Evolutionary conservation across 1,140 invertebrate species (phyloP).

Genomic region (Leptopilina boulardi): DNA sequence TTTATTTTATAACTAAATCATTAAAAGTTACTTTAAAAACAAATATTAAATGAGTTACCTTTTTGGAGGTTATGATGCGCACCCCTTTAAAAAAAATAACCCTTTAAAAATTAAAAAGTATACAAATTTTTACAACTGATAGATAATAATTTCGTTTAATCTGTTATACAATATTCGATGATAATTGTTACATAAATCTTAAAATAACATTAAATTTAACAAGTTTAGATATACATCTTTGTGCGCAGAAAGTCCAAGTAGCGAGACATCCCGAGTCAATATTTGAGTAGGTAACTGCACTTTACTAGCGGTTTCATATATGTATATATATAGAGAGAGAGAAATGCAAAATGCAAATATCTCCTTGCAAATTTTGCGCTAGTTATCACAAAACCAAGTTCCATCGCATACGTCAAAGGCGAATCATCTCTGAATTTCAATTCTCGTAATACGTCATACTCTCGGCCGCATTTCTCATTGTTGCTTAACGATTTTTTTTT

Average conservation of each 20-base stretch:
- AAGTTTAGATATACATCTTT: neutral
- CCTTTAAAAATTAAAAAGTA: too few relatives aligned
- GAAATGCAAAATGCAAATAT: slow-evolving; percentile 28
- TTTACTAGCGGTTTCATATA: neutral
- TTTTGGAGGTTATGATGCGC: too few relatives aligned
- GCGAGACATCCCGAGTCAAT: slow-evolving; percentile 46
- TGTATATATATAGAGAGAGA: too few relatives aligned
- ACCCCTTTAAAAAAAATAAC: too few relatives aligned
- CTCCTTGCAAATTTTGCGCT: slow-evolving; percentile 19
- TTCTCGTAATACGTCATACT: neutral
- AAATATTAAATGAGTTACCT: too few relatives aligned
- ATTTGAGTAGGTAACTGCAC: slow-evolving; percentile 43
- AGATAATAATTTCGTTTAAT: too few relatives aligned
- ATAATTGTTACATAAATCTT: neutral
- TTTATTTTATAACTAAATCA: too few relatives aligned
- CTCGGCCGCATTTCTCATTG: neutral
- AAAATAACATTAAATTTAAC: neutral
- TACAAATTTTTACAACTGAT: too few relatives aligned
- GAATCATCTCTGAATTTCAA: slow-evolving; percentile 25
- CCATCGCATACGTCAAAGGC: slow-evolving; percentile 1
- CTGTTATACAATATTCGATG: too few relatives aligned
- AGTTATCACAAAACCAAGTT: neutral
- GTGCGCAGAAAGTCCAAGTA: neutral
- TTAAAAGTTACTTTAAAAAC: too few relatives aligned
- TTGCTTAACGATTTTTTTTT: neutral